A percentile compares a stretch with the other conserved stretches of the same genome.
phyloP scores from a whole-genome alignment of 1,140 invertebrate species.

The Aethina tumida region DNA sequence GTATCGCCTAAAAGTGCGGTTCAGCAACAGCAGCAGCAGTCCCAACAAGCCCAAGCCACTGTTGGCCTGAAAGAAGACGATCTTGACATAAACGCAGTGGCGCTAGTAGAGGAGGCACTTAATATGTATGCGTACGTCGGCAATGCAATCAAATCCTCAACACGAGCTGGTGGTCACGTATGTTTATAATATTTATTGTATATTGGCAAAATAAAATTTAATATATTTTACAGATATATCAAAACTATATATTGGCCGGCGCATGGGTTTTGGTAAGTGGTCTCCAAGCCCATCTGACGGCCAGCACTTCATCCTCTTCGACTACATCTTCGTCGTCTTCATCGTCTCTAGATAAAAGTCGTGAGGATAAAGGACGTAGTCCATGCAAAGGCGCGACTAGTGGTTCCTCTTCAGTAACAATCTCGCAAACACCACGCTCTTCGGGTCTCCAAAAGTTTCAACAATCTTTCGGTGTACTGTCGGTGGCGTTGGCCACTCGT shows the following conservation, averaged over 20 bases:
- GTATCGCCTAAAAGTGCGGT: slow-evolving; percentile 48
- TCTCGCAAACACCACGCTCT: too few relatives aligned
- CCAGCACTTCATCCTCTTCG: slow-evolving; percentile 39
- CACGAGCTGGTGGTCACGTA: slow-evolving; percentile 77
- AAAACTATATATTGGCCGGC: slow-evolving; percentile 81
- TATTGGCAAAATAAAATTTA: slow-evolving; percentile 3
- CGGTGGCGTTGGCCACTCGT: slow-evolving; percentile 67
- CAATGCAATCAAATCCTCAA: slow-evolving; percentile 70
- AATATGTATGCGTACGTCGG: slow-evolving; percentile 77
- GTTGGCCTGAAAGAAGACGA: slow-evolving; percentile 46
- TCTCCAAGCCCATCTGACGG: slow-evolving; percentile 59
- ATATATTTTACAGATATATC: slow-evolving; percentile 53
- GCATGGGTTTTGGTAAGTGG: slow-evolving; percentile 79
- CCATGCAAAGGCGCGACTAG: slow-evolving; percentile 56
- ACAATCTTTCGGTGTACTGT: slow-evolving; percentile 72
- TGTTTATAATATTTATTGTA: slow-evolving; percentile 33
- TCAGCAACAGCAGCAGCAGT: slow-evolving; percentile 33
- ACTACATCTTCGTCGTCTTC: slow-evolving; percentile 11
- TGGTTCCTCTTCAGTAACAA: slow-evolving; percentile 40
- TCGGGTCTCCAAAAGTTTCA: slow-evolving; percentile 40
- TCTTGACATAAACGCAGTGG: slow-evolving; percentile 56
- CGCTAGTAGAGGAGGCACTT: slow-evolving; percentile 60
- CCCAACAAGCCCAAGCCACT: slow-evolving; percentile 23
- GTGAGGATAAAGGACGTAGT: slow-evolving; percentile 52
- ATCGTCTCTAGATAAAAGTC: slow-evolving; percentile 25